A percentile compares a stretch with the other conserved stretches of the same genome.
phyloP scores from a whole-genome alignment of 2,888 invertebrate species.

The Oscheius onirici region DNA sequence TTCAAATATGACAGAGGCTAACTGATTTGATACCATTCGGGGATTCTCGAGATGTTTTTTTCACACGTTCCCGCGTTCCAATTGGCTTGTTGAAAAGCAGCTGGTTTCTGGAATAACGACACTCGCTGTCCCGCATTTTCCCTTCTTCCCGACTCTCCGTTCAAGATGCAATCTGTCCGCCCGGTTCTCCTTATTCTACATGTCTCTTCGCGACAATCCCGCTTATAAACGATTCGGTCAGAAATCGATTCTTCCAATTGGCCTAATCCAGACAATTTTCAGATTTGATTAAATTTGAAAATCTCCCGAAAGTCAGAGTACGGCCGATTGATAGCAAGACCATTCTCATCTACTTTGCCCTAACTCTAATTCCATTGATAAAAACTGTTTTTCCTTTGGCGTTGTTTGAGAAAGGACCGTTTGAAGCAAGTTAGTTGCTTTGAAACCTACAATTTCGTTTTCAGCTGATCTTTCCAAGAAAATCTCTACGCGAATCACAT shows the following conservation, averaged over 20 bases:
- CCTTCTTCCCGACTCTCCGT: no score
- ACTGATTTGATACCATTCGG: no score
- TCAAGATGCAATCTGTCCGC: neutral
- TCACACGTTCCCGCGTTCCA: no score
- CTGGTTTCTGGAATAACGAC: no score
- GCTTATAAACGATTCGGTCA: constrained; percentile 1
- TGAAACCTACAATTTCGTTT: neutral
- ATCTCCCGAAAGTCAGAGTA: neutral
- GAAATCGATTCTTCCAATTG: neutral
- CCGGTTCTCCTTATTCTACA: constrained; percentile 6
- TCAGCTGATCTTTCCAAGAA: constrained; percentile 23
- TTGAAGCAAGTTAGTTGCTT: constrained; percentile 14
- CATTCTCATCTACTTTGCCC: neutral
- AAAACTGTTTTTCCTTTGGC: constrained; percentile 21
- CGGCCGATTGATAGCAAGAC: neutral
- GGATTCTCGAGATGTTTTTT: no score
- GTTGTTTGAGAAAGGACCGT: constrained; percentile 14
- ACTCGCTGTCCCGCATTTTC: no score
- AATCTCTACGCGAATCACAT: constrained; percentile 22
- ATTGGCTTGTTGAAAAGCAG: no score
- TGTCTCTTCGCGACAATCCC: neutral
- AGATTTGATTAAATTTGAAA: constrained; percentile 19
- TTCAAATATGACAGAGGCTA: no score
- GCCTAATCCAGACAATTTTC: neutral
- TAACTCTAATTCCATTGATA: constrained; percentile 13